These are phyloP conservation scores for Sitodiplosis mosellana DNA, from an alignment of 1,140 invertebrate genomes.

Conservation along the genomic window DNA sequence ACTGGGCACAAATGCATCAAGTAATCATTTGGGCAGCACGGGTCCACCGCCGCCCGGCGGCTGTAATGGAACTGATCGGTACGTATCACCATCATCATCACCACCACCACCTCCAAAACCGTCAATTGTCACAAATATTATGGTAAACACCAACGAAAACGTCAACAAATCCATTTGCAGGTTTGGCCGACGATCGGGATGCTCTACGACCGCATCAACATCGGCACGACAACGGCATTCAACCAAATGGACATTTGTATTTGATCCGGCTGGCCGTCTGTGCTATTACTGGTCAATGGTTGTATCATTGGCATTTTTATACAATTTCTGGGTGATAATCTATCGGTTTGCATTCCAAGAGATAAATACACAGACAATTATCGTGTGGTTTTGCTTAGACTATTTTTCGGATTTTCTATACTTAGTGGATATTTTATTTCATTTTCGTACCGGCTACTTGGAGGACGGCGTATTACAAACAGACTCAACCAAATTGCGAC, in stretches of 20 bases:
- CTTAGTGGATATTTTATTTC: slow-evolving; percentile 87
- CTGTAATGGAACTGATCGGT: slow-evolving; percentile 26
- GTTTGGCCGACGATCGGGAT: slow-evolving; percentile 2
- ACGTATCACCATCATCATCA: slow-evolving; percentile 3
- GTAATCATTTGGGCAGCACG: slow-evolving; percentile 14
- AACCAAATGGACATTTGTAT: slow-evolving; percentile 72
- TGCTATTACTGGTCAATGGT: slow-evolving; percentile 96
- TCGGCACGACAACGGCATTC: slow-evolving; percentile 15
- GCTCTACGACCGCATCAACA: slow-evolving; percentile 17
- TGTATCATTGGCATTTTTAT: slow-evolving; percentile 91
- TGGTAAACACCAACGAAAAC: too few species aligned
- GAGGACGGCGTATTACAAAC: slow-evolving; percentile 94
- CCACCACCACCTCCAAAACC: too few species aligned
- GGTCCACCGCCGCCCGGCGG: slow-evolving; percentile 4
- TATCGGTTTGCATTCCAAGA: slow-evolving; percentile 95
- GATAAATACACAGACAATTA: slow-evolving; percentile 70
- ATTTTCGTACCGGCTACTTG: slow-evolving; percentile 91
- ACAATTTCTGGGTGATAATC: slow-evolving; percentile 98
- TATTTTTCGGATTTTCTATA: slow-evolving; percentile 94
- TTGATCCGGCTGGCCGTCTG: slow-evolving; percentile 75
- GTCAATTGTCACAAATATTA: too few species aligned
- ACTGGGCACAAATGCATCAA: slow-evolving; percentile 10
- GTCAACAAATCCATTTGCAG: background rate
- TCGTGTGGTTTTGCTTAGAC: slow-evolving; percentile 92
- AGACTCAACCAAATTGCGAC: slow-evolving; percentile 76